phyloP scores from a whole-genome alignment of 2,113 vertebrate genomes.

The Zosterops borbonicus region DNA sequence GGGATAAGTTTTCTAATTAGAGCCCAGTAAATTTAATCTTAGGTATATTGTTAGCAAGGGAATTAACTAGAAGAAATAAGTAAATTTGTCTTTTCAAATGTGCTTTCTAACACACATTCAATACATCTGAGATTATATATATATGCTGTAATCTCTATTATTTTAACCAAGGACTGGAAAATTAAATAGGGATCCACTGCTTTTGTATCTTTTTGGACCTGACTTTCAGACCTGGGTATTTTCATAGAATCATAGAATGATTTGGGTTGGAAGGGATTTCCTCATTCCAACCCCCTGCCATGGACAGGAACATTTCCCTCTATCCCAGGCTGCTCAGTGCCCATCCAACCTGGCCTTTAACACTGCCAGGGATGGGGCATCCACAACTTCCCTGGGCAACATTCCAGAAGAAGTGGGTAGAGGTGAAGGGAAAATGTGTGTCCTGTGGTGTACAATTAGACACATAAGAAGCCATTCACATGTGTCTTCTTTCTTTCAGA shows the following conservation, averaged over 20 bases:
- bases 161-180: neutral
- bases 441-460: neutral
- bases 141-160: neutral
- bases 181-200: neutral
- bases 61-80: neutral
- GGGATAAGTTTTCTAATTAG: neutral
- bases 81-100: neutral
- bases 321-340: neutral
- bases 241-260: neutral
- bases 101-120: neutral
- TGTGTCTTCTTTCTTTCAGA: neutral
- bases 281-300: rapidly evolving
- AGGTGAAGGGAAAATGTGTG: neutral
- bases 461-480: neutral
- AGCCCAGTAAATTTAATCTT: neutral
- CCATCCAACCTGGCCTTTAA: neutral
- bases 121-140: neutral
- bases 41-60: neutral
- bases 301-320: neutral
- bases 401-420: neutral
- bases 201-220: neutral
- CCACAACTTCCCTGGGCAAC: neutral
- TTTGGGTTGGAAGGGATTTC: neutral
- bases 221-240: neutral
- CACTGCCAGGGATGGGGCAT: neutral